These are phyloP conservation scores for Microcaecilia unicolor DNA, from an alignment of 2,797 vertebrate genomes.

Conservation along the genomic window DNA sequence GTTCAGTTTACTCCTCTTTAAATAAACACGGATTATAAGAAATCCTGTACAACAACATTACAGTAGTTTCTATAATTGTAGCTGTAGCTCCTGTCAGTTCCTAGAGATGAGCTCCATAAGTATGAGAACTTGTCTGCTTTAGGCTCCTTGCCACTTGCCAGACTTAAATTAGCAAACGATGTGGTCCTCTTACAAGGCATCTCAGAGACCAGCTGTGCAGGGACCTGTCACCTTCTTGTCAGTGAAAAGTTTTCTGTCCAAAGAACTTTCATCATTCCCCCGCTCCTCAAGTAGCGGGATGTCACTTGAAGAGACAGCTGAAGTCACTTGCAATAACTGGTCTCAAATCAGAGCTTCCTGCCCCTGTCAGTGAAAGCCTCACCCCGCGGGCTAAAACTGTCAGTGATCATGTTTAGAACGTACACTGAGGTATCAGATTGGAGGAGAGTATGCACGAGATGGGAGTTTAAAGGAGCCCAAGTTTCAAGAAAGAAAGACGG, in stretches of 20 bases:
- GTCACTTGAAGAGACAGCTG: slow-evolving; percentile 92
- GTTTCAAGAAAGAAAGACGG: slow-evolving; percentile 48
- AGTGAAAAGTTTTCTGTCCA: slow-evolving; percentile 93
- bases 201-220: slow-evolving; percentile 76
- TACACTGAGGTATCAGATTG: slow-evolving; percentile 64
- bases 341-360: slow-evolving; percentile 93
- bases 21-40: slow-evolving; percentile 46
- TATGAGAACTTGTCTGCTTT: slow-evolving; percentile 47
- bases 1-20: slow-evolving; percentile 45
- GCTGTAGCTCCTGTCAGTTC: slow-evolving; percentile 48
- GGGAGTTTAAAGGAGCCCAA: slow-evolving; percentile 67
- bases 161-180: slow-evolving; percentile 76
- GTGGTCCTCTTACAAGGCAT: slow-evolving; percentile 61
- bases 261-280: slow-evolving; percentile 82
- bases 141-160: slow-evolving; percentile 50
- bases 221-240: slow-evolving; percentile 93
- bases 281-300: slow-evolving; percentile 75
- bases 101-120: slow-evolving; percentile 45
- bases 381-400: slow-evolving; percentile 94
- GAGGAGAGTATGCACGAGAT: slow-evolving; percentile 63
- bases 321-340: slow-evolving; percentile 90
- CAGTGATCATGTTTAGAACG: slow-evolving; percentile 78
- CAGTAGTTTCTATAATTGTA: slow-evolving; percentile 28
- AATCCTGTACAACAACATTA: slow-evolving; percentile 39
- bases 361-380: slow-evolving; percentile 95